These are phyloP conservation scores for Drosophila anceps DNA, from an alignment of 2,888 invertebrate genomes.

Conservation along the genomic window DNA sequence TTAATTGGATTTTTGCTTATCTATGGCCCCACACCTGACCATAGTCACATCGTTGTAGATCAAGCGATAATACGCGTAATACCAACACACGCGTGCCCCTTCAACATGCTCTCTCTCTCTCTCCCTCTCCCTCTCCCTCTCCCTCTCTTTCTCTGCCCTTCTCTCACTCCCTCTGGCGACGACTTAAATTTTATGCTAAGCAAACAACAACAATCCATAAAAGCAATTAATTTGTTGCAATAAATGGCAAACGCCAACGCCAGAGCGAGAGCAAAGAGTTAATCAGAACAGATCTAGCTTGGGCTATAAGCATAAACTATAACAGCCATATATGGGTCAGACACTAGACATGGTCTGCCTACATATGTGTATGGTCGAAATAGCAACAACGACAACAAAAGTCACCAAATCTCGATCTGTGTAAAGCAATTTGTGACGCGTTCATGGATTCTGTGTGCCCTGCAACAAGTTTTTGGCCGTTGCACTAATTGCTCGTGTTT, in stretches of 20 bases:
- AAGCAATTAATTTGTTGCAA: slow-evolving; percentile 63
- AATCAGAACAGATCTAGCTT: slow-evolving; percentile 3
- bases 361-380: neutral
- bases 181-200: slow-evolving; percentile 58
- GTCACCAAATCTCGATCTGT: neutral
- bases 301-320: slow-evolving; percentile 20
- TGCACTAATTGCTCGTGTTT: slow-evolving; percentile 28
- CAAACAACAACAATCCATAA: slow-evolving; percentile 62
- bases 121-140: neutral
- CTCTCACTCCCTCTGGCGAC: slow-evolving; percentile 26
- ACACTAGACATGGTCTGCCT: neutral
- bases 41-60: slow-evolving; percentile 26
- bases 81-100: neutral
- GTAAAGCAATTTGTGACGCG: slow-evolving; percentile 1
- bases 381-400: neutral
- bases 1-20: slow-evolving; percentile 47
- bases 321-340: slow-evolving; percentile 52
- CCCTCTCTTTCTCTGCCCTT: neutral
- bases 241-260: slow-evolving; percentile 32
- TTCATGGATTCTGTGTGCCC: slow-evolving; percentile 35
- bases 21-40: slow-evolving; percentile 35
- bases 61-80: slow-evolving; percentile 28
- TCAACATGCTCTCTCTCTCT: neutral
- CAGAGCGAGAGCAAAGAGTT: neutral
- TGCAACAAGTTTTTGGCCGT: slow-evolving; percentile 66